These are phyloP conservation scores for Lamprotornis superbus DNA, from an alignment of 2,113 vertebrate species.

Conservation along the genomic window DNA sequence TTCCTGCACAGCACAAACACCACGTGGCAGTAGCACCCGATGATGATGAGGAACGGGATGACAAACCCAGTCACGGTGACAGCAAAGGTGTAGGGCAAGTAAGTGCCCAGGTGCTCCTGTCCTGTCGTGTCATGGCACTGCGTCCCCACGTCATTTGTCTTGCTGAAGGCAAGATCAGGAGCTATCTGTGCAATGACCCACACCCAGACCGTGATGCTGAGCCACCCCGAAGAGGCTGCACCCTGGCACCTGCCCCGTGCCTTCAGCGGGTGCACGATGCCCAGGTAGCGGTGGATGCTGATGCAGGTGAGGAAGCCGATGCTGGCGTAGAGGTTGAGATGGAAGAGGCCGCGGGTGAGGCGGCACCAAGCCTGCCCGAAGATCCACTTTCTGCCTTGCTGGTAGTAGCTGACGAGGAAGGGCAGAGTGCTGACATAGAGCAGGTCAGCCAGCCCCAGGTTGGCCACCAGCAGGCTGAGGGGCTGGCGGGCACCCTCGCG, in stretches of 20 bases:
- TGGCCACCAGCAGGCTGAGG: conserved; percentile 73
- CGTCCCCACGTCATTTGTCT: rapidly evolving
- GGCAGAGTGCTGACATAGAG: conserved; percentile 81
- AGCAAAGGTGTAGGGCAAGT: conserved; percentile 69
- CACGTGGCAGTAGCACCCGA: conserved; percentile 78
- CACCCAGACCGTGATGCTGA: conserved; percentile 68
- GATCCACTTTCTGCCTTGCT: conserved; percentile 54
- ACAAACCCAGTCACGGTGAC: conserved; percentile 73
- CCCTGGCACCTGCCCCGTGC: conserved; percentile 69
- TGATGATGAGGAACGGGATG: conserved; percentile 74
- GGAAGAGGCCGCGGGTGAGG: conserved; percentile 75
- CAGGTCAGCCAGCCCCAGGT: conserved; percentile 78
- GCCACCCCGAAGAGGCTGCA: neutral
- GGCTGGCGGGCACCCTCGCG: conserved; percentile 46
- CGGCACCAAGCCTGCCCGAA: conserved; percentile 79
- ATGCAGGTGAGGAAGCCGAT: conserved; percentile 85
- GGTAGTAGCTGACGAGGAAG: conserved; percentile 76
- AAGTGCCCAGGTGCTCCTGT: neutral
- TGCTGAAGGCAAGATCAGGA: conserved; percentile 73
- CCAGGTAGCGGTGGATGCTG: conserved; percentile 82
- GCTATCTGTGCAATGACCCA: conserved; percentile 71
- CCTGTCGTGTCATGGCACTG: conserved; percentile 74
- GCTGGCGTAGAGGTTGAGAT: conserved; percentile 83
- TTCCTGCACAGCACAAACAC: conserved; percentile 67
- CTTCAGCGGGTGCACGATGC: conserved; percentile 79